phyloP scores from a whole-genome alignment of 2,888 invertebrate genomes.

The Zeuzera pyrina region DNA sequence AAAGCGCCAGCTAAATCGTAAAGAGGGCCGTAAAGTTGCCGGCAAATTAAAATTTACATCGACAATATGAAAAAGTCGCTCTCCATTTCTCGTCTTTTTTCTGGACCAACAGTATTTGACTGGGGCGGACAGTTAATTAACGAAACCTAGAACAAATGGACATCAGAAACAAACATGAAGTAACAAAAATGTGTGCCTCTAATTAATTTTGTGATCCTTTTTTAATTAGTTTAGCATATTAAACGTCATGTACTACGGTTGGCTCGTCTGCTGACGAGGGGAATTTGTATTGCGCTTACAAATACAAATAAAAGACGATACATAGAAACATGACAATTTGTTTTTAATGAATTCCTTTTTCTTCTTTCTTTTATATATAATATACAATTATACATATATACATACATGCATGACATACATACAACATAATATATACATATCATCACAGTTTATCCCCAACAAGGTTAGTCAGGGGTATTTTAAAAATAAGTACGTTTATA shows the following conservation, averaged over 20 bases:
- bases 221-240: conserved; percentile 3
- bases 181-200: conserved; percentile 25
- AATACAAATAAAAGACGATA: neutral
- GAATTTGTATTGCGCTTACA: conserved; percentile 1
- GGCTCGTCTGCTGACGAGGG: neutral
- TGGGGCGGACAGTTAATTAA: conserved; percentile 65
- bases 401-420: too few species aligned
- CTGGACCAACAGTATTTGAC: conserved; percentile 47
- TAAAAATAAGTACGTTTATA: too few species aligned
- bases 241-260: too few species aligned
- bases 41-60: conserved; percentile 71
- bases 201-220: conserved; percentile 15
- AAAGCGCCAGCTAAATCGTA: conserved; percentile 65
- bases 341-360: neutral
- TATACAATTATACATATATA: too few species aligned
- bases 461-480: too few species aligned
- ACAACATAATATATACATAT: too few species aligned
- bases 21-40: conserved; percentile 66
- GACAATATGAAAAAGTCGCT: conserved; percentile 65
- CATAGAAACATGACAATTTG: neutral
- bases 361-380: too few species aligned
- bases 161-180: conserved; percentile 39
- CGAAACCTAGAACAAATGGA: conserved; percentile 55
- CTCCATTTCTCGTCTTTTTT: conserved; percentile 54
- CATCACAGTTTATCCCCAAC: too few species aligned